Evolutionary conservation across 2,113 vertebrate species (phyloP), one percentile per base, ranked within the genome.

Genomic region (Sceloporus tristichus): DNA sequence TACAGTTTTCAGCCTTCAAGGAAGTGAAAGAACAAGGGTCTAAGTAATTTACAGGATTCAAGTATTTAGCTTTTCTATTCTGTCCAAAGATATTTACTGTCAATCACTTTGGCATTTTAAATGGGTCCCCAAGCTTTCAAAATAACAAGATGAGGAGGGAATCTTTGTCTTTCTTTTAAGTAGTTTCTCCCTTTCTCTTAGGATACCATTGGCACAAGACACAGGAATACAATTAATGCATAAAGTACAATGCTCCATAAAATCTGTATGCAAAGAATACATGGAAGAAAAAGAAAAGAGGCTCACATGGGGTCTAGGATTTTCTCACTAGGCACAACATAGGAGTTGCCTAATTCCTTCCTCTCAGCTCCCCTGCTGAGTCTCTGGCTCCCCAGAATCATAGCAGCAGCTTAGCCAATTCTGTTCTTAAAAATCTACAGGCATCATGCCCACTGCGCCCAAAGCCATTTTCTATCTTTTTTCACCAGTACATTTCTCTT

Each of bases 91-190:
- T 74, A 14, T 1, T 0, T 73, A 65, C 34, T 94, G 82, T 85
- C 40, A 79, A 89, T 79, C 87, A 73, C 25, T 10, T 53, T 70
- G 88, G 79, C 42, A 9, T 42, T 14, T 29, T 8, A 90, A 87
- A 16, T 79, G 85, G 85, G 38, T 84, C 84, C 91, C 88, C 90
- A 93, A 87, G 74, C 80, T 21, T 68, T 14, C 2, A 0, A n/a
- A 80, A 59, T 9, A 62, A n/a, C 13, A 62, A 62, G 59, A 59
- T 27, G n/a, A 7, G 16, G 29, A 9, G 27, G 27, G 62, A 23
- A 77, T 25, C 59, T 54, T 79, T 5, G 1, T 1, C 89, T 73
- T 74, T n/a, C 87, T 90, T 34, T 89, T 90, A 75, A 11, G 74
- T 21, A 16, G 23, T 13, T 76, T 21, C 34, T 59, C 86, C 56